Conservation (phyloP, 2,888 invertebrate genomes). For the Acholoe squamosa region DNA sequence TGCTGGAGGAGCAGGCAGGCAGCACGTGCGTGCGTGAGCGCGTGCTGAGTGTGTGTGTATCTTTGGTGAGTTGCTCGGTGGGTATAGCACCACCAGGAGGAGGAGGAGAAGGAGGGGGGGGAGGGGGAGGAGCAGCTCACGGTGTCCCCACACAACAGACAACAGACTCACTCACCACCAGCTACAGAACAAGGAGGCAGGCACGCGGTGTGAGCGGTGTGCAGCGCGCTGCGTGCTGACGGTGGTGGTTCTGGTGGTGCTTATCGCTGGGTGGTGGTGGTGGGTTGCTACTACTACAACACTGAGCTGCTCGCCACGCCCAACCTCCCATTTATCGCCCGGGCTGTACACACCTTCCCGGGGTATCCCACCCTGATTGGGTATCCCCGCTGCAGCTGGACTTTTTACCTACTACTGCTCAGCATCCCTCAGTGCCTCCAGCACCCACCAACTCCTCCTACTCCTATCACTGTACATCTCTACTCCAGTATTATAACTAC, state of each 20-base stretch:
- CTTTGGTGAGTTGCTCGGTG: background rate
- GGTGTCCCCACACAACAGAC: background rate
- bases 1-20: background rate
- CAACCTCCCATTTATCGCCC: constrained; percentile 16
- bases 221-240: background rate
- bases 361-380: constrained; percentile 13
- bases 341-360: background rate
- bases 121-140: constrained; percentile 16
- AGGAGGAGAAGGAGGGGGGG: background rate
- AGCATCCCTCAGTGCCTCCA: background rate
- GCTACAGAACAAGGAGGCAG: background rate
- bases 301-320: background rate
- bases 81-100: background rate
- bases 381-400: background rate
- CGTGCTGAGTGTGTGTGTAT: constrained; percentile 28
- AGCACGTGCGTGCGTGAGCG: constrained; percentile 23
- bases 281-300: background rate
- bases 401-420: background rate
- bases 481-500: too few relatives aligned
- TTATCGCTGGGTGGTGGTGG: background rate
- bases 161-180: background rate
- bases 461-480: background rate
- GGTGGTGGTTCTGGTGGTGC: too few relatives aligned
- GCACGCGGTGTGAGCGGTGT: background rate
- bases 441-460: background rate